Evolutionary conservation across 1,140 invertebrate genomes (phyloP), one percentile per base, ranked within the genome.

Genomic region (Aphidius gifuensis): DNA sequence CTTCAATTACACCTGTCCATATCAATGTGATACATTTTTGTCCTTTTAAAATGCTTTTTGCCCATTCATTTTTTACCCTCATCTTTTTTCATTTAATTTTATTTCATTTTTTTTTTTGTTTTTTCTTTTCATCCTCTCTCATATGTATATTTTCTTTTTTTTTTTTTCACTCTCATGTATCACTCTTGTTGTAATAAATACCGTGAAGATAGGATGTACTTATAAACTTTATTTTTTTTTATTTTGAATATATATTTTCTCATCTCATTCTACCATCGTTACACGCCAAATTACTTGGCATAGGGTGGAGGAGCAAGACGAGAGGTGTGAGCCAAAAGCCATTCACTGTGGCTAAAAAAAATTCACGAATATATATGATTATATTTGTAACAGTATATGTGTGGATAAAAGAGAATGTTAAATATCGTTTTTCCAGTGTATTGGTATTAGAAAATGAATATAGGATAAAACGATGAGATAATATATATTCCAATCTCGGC

Each of bases 1-100:
- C 71, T 77, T 76, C 72, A 77, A 76, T 78, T 76, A 76, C 71
- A 66, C 68, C 40, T 40, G 39, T 43, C 8, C 43, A 54, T 50
- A 53, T 56, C 64, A 68, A 63, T 65, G 61, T 66, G 67, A 64
- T 62, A 58, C 32, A 39, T 53, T 53, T 9, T 32, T 23, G 40
- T 32, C 40, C 48, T 32, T 32, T 32, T 32, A 32, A 32, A 32
- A 32, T 32, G 23, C 23, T 32, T 32, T 32, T 32, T 32, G 23
- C 23, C 23, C 23, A 32, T 32, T 21, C 48, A 50, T 50, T 50
- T 23, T 11, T 53, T 39, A 11, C 50, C 9, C 23, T 40, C 8
- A 23, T 50, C 16, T 50, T 23, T 39, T 53, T 53, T 53, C 23
- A 11, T 16, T 16, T 16, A 49, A 49, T 6, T 38, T 53, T 9